Percentiles rank a stretch among this genome's conserved stretches.
Evolutionary conservation across 2,113 vertebrate genomes (phyloP).

Genomic region (Rhodinocichla rosea): DNA sequence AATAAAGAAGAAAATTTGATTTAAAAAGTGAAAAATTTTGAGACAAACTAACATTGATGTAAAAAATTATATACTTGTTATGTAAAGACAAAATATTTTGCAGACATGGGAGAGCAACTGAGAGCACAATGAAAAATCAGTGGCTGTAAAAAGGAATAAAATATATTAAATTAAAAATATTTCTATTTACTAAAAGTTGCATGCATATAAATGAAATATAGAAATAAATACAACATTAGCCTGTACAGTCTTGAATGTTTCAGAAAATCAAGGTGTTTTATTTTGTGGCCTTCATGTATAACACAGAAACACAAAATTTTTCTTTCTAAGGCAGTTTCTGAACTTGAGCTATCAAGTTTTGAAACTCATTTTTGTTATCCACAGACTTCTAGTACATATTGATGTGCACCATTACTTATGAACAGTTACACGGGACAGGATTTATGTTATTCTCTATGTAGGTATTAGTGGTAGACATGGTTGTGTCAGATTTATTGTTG

Average conservation of each 20-base stretch:
- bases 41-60: not conserved
- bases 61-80: not conserved
- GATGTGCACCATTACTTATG: not conserved
- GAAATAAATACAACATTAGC: not conserved
- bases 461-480: not conserved
- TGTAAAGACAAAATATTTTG: not conserved
- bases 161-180: not conserved
- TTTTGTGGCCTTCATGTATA: not conserved
- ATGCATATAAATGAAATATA: not conserved
- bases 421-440: not conserved
- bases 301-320: not conserved
- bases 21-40: not conserved
- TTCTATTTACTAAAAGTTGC: not conserved
- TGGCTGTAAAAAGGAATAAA: not conserved
- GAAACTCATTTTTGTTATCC: not conserved
- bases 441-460: not conserved
- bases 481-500: not conserved
- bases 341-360: not conserved
- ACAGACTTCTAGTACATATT: not conserved
- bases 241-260: not conserved
- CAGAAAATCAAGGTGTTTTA: not conserved
- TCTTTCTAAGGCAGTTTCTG: not conserved
- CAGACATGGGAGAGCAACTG: not conserved
- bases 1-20: not conserved
- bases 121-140: not conserved